Base-by-base conservation (phyloP, 2,797 vertebrate genomes). In the Catostomus latipinnis region DNA sequence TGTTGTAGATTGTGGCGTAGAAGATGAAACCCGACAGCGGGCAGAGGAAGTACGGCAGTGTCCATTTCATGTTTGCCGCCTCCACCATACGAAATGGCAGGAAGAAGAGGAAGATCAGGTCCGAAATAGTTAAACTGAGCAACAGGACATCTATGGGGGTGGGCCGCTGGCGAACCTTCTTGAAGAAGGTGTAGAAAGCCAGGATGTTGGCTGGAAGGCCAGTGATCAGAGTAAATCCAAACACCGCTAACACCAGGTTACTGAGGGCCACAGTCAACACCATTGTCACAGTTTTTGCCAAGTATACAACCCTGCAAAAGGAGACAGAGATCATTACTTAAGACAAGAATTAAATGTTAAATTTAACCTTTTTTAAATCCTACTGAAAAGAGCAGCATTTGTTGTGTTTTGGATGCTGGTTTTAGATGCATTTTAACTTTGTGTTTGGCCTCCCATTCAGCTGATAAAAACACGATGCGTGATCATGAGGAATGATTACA, bases 1-100 rank as follows among this genome's bases (percentile, higher is more conserved):
- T 91, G 83, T 88, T 87, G 81, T 90, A 92, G 75, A 92, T 88
- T 66, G 86, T 90, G 82, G 86, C 86, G 74, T 88, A 92, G 83
- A 92, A 89, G 81, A 87, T 68, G 71, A 88, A 91, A 50, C 85
- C 45, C 5, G 87, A 86, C 60, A 89, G 52, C 0, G 83, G 77
- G 50, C 91, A 93, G 22, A 88, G 82, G 81, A 92, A 83, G 22
- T 80, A 80, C 0, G 88, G 85, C 65, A 91, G 56, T 0, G 76
- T 52, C 91, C 89, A 91, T 18, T 58, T 16, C 74, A 82, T 83
- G 4, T 75, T 58, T 0, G 73, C 75, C 0, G 86, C 84, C 80
- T 91, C 90, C 45, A 87, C 70, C 81, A 91, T 91, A 13, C 87
- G 87, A 43, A 90, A 86, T 0, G 91, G 91, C 48, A 93, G 83